These are phyloP conservation scores for Oryctes rhinoceros DNA, from an alignment of 1,140 invertebrate genomes.

Conservation along the genomic window DNA sequence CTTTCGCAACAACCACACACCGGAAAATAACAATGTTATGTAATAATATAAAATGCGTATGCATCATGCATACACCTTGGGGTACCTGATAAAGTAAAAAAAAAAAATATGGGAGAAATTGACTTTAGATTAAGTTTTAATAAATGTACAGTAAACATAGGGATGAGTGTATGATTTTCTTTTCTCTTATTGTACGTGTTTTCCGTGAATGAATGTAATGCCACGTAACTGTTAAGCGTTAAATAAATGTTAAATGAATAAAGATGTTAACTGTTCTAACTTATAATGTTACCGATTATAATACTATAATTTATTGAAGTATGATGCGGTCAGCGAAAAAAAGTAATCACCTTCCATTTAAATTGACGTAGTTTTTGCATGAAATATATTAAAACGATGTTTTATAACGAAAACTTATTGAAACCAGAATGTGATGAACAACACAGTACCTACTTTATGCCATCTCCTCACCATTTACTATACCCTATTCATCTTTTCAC, in stretches of 20 bases:
- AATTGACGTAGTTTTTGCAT: not conserved
- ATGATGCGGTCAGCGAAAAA: not conserved
- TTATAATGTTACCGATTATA: conserved; percentile 52
- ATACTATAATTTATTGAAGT: conserved; percentile 20
- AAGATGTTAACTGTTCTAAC: conserved; percentile 53
- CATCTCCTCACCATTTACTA: too few species aligned
- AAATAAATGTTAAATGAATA: conserved; percentile 26
- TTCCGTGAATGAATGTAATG: conserved; percentile 23
- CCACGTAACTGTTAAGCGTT: conserved; percentile 30
- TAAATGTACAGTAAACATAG: conserved; percentile 46
- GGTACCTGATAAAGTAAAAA: conserved; percentile 49
- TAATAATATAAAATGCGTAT: conserved; percentile 12
- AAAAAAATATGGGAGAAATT: conserved; percentile 41
- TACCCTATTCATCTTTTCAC: too few species aligned
- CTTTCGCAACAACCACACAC: not conserved
- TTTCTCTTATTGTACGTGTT: conserved; percentile 19
- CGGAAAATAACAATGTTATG: not conserved
- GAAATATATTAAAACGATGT: too few species aligned
- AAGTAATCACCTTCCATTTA: too few species aligned
- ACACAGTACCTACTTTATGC: too few species aligned
- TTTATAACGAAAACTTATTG: too few species aligned
- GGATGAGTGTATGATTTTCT: conserved; percentile 27
- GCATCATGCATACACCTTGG: conserved; percentile 44
- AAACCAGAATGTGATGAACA: too few species aligned
- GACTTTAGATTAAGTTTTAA: conserved; percentile 48